Conservation (phyloP, 2,888 invertebrate genomes). For the Pharmacophagus antenor region DNA sequence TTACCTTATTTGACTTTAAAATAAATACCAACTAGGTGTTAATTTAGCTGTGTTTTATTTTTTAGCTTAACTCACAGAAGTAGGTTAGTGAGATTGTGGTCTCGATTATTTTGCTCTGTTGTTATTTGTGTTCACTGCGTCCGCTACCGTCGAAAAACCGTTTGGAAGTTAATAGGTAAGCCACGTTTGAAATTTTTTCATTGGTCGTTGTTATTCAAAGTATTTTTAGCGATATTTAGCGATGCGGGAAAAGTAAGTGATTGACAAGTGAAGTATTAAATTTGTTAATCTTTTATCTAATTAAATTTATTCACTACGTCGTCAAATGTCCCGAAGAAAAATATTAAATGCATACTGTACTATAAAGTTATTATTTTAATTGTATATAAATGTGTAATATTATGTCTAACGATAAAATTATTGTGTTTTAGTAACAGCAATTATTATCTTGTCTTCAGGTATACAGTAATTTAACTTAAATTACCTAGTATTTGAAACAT, state of each 20-base stretch:
- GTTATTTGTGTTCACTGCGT: constrained; percentile 53
- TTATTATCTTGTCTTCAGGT: too few species aligned
- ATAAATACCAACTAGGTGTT: constrained; percentile 46
- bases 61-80: constrained; percentile 49
- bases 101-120: constrained; percentile 56
- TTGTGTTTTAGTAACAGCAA: too few species aligned
- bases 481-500: background rate
- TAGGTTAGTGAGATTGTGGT: constrained; percentile 56
- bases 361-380: too few species aligned
- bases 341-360: too few species aligned
- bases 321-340: too few species aligned
- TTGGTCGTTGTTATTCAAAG: constrained; percentile 31
- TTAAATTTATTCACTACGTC: too few species aligned
- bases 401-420: too few species aligned
- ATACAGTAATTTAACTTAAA: too few species aligned
- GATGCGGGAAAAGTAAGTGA: background rate
- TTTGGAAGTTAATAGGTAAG: constrained; percentile 44
- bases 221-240: background rate
- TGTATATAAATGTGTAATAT: too few species aligned
- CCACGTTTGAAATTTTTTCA: constrained; percentile 37
- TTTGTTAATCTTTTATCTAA: background rate
- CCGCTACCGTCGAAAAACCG: constrained; percentile 50
- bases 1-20: too few species aligned
- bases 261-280: background rate
- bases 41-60: constrained; percentile 54